Percentiles rank a stretch among this genome's conserved stretches.
These are phyloP conservation scores for Drosophila gaucha DNA, from an alignment of 2,888 invertebrate species.

Conservation along the genomic window DNA sequence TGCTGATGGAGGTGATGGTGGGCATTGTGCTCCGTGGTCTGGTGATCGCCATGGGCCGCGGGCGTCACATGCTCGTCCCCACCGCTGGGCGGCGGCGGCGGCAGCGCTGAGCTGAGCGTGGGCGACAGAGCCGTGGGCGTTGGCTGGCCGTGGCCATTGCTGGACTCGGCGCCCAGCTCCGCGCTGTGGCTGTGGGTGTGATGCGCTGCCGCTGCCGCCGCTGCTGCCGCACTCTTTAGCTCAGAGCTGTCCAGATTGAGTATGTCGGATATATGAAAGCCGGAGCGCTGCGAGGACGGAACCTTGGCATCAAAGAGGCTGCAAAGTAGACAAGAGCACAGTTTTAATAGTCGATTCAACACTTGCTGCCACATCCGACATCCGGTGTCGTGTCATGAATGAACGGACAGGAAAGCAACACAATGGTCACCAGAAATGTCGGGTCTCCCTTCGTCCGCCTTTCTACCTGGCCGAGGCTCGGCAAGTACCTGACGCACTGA, in stretches of 20 bases:
- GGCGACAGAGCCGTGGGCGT: slow-evolving; percentile 60
- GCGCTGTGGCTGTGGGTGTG: slow-evolving; percentile 50
- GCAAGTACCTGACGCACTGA: slow-evolving; percentile 52
- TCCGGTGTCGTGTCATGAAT: slow-evolving; percentile 72
- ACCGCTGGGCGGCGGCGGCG: slow-evolving; percentile 44
- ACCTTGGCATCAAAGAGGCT: slow-evolving; percentile 90
- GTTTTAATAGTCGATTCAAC: slow-evolving; percentile 26
- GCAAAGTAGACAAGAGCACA: slow-evolving; percentile 80
- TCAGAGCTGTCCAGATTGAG: slow-evolving; percentile 92
- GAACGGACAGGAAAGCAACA: slow-evolving; percentile 62
- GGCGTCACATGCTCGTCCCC: slow-evolving; percentile 43
- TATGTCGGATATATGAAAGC: slow-evolving; percentile 97
- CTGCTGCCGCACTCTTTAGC: slow-evolving; percentile 80
- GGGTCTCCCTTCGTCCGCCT: neutral
- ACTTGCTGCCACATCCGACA: slow-evolving; percentile 45
- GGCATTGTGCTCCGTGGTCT: slow-evolving; percentile 52
- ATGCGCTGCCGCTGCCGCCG: slow-evolving; percentile 67
- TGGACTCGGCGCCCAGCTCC: slow-evolving; percentile 52
- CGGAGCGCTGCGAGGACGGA: slow-evolving; percentile 88
- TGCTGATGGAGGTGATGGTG: slow-evolving; percentile 38
- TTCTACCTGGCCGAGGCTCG: slow-evolving; percentile 10
- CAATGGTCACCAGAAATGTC: slow-evolving; percentile 35
- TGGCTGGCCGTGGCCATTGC: slow-evolving; percentile 50
- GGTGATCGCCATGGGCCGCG: slow-evolving; percentile 47
- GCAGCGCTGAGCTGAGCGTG: slow-evolving; percentile 55